Evolutionary conservation across 2,113 vertebrate genomes (phyloP).

Genomic region (Sphaerodactylus townsendi): DNA sequence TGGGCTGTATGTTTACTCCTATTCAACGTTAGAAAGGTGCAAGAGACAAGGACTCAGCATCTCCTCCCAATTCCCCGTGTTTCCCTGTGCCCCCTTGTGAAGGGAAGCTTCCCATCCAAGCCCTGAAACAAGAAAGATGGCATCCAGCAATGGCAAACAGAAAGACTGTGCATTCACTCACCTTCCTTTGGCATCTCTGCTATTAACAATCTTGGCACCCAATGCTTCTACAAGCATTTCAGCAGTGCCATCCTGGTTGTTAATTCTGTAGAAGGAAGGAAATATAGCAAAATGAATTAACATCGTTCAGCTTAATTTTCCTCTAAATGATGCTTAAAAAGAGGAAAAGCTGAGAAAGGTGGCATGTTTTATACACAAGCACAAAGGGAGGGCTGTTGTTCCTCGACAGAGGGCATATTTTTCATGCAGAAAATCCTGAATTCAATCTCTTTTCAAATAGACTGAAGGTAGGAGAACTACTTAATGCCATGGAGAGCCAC

Average conservation of each 20-base stretch:
- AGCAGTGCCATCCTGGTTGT: conserved; percentile 90
- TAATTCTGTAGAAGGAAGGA: conserved; percentile 76
- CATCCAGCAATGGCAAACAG: neutral
- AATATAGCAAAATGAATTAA: neutral
- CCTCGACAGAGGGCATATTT: neutral
- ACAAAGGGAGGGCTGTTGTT: neutral
- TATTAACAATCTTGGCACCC: conserved; percentile 88
- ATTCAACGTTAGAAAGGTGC: neutral
- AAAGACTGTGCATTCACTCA: conserved; percentile 60
- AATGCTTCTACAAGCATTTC: conserved; percentile 87
- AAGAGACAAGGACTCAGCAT: neutral
- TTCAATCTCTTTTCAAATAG: neutral
- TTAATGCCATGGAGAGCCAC: neutral
- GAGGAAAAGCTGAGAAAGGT: neutral
- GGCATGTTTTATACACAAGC: fast-evolving
- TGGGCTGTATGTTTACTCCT: neutral
- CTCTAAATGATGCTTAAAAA: fast-evolving
- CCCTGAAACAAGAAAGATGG: neutral
- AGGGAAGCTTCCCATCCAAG: neutral
- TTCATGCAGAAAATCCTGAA: neutral
- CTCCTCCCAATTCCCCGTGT: neutral
- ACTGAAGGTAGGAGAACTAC: neutral
- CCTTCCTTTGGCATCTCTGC: conserved; percentile 95
- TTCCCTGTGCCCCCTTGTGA: neutral
- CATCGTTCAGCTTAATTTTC: fast-evolving